A percentile compares a stretch with the other conserved stretches of the same genome.
Evolutionary conservation across 2,888 invertebrate genomes (phyloP).

Genomic region (Sesamia inferens): DNA sequence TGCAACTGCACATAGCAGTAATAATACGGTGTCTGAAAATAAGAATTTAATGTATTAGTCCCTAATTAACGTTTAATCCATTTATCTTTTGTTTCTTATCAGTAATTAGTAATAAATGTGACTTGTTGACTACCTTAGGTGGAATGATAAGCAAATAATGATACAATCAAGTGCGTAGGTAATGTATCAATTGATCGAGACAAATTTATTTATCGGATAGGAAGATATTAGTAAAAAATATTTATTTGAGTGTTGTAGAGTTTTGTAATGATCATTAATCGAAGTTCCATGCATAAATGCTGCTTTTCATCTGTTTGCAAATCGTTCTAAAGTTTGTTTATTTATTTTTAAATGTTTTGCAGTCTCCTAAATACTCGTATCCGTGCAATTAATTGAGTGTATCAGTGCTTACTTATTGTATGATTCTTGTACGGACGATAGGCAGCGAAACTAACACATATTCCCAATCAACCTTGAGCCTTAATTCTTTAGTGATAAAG

Average conservation of each 20-base stretch:
- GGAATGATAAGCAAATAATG: conserved; percentile 26
- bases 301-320: neutral
- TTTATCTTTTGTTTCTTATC: conserved; percentile 29
- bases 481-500: no score
- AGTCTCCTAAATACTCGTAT: neutral
- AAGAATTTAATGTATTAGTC: conserved; percentile 10
- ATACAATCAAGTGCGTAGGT: conserved; percentile 18
- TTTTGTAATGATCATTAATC: neutral
- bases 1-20: conserved; percentile 76
- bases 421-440: neutral
- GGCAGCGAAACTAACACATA: no score
- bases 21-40: conserved; percentile 72
- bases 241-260: neutral
- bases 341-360: neutral
- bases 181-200: conserved; percentile 22
- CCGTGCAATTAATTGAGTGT: neutral
- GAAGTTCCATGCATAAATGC: conserved; percentile 3
- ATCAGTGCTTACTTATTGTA: neutral
- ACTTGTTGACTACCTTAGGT: conserved; percentile 5
- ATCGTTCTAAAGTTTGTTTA: neutral
- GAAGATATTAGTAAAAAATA: neutral
- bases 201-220: neutral
- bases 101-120: conserved; percentile 12
- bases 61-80: conserved; percentile 6
- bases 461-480: no score